These are phyloP conservation scores for Crotalus adamanteus DNA, from an alignment of 2,797 vertebrate species.

Conservation along the genomic window DNA sequence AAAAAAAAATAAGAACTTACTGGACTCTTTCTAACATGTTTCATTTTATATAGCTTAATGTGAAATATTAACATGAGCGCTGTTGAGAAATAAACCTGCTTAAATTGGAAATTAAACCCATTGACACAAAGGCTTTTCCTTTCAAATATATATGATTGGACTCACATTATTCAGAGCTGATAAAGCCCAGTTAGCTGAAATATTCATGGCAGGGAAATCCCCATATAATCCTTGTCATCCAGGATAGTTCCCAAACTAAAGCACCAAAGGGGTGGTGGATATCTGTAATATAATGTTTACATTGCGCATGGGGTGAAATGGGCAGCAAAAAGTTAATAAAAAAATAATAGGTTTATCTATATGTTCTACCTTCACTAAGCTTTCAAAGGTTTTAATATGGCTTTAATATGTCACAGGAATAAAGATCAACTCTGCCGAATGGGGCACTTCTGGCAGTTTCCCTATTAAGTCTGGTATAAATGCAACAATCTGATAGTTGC, in stretches of 20 bases:
- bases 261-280: neutral
- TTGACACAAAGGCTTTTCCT: neutral
- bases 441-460: neutral
- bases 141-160: neutral
- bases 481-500: neutral
- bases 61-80: neutral
- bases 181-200: neutral
- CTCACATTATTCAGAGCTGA: neutral
- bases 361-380: neutral
- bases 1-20: neutral
- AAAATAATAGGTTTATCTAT: neutral
- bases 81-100: neutral
- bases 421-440: neutral
- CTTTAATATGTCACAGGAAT: neutral
- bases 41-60: neutral
- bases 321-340: neutral
- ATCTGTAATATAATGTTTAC: neutral
- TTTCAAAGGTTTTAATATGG: neutral
- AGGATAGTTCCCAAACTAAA: neutral
- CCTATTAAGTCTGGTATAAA: neutral
- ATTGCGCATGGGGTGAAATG: neutral
- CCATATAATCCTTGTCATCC: neutral
- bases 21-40: neutral
- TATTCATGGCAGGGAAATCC: neutral
- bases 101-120: neutral